phyloP scores from a whole-genome alignment of 2,888 invertebrate species.

The Philereme transversata region DNA sequence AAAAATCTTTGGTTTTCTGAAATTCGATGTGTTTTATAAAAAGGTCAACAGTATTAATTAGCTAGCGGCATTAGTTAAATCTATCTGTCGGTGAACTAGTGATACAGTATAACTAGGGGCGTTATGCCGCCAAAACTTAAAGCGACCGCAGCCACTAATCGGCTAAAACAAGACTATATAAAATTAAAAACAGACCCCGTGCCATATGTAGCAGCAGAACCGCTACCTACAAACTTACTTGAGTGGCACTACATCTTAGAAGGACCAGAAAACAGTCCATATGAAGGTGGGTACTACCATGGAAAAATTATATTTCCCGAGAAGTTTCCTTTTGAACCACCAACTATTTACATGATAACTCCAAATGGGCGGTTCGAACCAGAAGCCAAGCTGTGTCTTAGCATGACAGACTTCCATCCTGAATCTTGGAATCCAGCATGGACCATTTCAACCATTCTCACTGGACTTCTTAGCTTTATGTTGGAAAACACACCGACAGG shows the following conservation, averaged over 20 bases:
- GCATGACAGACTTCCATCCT: constrained; percentile 97
- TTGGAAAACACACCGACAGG: constrained; percentile 97
- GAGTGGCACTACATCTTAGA: constrained; percentile 99
- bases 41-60: too few species aligned
- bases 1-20: too few species aligned
- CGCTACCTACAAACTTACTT: constrained; percentile 96
- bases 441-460: constrained; percentile 98
- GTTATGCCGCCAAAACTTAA: constrained; percentile 73
- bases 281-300: constrained; percentile 91
- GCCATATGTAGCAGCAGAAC: constrained; percentile 97
- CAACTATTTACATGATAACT: constrained; percentile 98
- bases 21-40: too few species aligned
- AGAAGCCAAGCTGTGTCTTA: constrained; percentile 96
- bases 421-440: constrained; percentile 99
- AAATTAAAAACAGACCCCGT: constrained; percentile 97
- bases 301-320: constrained; percentile 96
- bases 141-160: constrained; percentile 87
- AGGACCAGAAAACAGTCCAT: constrained; percentile 97
- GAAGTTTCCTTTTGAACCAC: constrained; percentile 98
- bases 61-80: too few species aligned
- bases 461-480: constrained; percentile 98
- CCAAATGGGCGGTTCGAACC: constrained; percentile 97
- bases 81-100: too few species aligned
- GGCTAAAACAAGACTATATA: constrained; percentile 97
- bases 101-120: too few species aligned